A percentile compares a stretch with the other conserved stretches of the same genome.
phyloP scores from a whole-genome alignment of 2,888 invertebrate genomes.

The Cosmorhoe ocellata region DNA sequence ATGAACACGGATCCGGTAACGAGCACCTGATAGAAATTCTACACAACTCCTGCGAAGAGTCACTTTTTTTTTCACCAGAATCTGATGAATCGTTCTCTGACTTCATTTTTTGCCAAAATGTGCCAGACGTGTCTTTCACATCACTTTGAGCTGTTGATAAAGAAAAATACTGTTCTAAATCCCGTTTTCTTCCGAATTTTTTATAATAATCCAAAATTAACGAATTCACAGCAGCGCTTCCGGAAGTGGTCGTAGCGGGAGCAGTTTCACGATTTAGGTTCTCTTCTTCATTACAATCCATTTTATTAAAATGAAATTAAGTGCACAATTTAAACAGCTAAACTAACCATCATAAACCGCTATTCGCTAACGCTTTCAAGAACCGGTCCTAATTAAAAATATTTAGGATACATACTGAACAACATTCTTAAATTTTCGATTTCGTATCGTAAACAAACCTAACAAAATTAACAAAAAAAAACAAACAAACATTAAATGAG shows the following conservation, averaged over 20 bases:
- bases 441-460: too few relatives aligned
- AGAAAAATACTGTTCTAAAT: conserved; percentile 86
- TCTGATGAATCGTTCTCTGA: conserved; percentile 68
- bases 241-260: conserved; percentile 40
- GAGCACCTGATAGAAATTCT: conserved; percentile 72
- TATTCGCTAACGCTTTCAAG: conserved; percentile 23
- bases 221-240: conserved; percentile 60
- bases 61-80: conserved; percentile 65
- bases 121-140: conserved; percentile 62
- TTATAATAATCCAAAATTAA: conserved; percentile 85
- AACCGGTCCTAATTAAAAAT: too few relatives aligned
- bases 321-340: conserved; percentile 20
- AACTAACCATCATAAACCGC: conserved; percentile 22
- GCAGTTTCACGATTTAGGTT: conserved; percentile 27
- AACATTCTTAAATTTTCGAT: too few relatives aligned
- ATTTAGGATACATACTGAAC: too few relatives aligned
- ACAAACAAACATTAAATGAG: too few relatives aligned
- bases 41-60: conserved; percentile 69
- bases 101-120: conserved; percentile 76
- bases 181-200: conserved; percentile 85
- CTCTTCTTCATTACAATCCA: conserved; percentile 56
- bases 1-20: conserved; percentile 54
- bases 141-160: conserved; percentile 72
- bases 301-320: too few relatives aligned
- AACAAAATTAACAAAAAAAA: too few relatives aligned